These are phyloP conservation scores for Nipponacmea schrenckii DNA, from an alignment of 2,888 invertebrate species.

Conservation along the genomic window DNA sequence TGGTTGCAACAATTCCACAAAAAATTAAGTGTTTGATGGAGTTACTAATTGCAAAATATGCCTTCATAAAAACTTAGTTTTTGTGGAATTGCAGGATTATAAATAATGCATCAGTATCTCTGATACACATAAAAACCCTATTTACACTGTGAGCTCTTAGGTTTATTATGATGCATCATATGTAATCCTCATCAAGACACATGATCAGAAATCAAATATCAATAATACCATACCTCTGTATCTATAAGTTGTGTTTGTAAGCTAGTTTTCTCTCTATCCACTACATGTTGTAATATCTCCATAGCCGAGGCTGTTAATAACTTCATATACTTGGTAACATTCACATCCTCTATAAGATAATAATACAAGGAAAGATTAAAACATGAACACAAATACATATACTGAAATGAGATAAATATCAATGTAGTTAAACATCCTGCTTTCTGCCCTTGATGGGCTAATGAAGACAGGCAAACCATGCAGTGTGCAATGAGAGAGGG, in stretches of 20 bases:
- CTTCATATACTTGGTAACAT: conserved; percentile 71
- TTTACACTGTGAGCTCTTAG: neutral
- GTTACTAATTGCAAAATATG: no score
- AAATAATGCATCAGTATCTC: neutral
- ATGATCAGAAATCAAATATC: neutral
- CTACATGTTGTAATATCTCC: conserved; percentile 70
- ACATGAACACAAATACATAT: neutral
- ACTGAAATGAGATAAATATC: neutral
- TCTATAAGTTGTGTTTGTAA: conserved; percentile 73
- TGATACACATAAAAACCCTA: neutral
- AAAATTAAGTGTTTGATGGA: no score
- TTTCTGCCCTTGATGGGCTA: no score
- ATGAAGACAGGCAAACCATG: no score
- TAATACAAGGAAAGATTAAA: neutral
- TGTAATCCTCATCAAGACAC: neutral
- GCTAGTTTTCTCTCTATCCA: conserved; percentile 80
- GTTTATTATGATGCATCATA: no score
- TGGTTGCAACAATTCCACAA: no score
- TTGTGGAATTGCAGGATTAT: no score
- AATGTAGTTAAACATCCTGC: no score
- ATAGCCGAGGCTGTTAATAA: conserved; percentile 71
- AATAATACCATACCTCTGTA: conserved; percentile 54
- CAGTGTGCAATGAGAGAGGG: no score
- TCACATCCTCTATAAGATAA: conserved; percentile 42
- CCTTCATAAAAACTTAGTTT: no score